Percentiles rank a stretch among this genome's conserved stretches.
phyloP scores from a whole-genome alignment of 64 coral and sea anemone genomes.

The Montipora efflorescens region DNA sequence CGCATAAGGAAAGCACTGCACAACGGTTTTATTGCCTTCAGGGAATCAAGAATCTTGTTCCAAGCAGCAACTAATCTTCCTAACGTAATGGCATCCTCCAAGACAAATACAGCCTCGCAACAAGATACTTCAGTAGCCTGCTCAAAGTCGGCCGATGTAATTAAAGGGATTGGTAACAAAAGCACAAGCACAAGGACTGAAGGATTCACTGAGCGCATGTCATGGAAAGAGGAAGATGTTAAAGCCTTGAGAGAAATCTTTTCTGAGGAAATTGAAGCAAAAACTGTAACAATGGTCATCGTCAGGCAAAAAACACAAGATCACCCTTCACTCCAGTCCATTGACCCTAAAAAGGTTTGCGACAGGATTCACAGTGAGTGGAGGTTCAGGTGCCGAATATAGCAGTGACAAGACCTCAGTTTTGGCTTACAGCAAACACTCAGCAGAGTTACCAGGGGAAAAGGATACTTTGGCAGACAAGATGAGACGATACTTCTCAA shows the following conservation, averaged over 20 bases:
- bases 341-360: constrained; percentile 22
- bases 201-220: neutral
- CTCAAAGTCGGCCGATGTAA: neutral
- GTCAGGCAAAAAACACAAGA: constrained; percentile 37
- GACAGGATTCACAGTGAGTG: constrained; percentile 58
- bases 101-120: neutral
- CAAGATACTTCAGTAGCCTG: neutral
- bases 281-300: constrained; percentile 45
- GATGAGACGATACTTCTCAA: constrained; percentile 4
- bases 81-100: neutral
- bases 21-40: neutral
- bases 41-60: neutral
- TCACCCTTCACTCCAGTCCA: neutral
- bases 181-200: neutral
- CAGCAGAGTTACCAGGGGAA: constrained; percentile 17
- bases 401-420: neutral
- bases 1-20: neutral
- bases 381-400: neutral
- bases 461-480: constrained; percentile 5
- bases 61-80: neutral
- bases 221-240: constrained; percentile 42
- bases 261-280: constrained; percentile 29
- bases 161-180: neutral
- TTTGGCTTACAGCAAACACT: neutral
- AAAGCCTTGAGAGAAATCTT: constrained; percentile 27